Conservation (phyloP, 64 coral and sea anemone species). For the Orbicella faveolata region DNA sequence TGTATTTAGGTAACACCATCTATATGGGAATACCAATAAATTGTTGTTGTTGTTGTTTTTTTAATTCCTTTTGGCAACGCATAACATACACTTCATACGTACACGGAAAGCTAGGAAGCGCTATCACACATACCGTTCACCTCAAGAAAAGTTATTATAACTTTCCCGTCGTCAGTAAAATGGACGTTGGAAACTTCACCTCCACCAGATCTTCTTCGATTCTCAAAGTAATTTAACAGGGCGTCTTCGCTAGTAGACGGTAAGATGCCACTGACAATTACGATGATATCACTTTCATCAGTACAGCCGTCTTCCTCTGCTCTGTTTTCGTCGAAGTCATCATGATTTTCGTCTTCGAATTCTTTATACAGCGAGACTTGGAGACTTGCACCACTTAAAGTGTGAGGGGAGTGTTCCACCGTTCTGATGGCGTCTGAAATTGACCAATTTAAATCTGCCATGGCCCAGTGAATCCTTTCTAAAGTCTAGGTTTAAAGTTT, state of each 20-base stretch:
- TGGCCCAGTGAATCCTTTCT: too few relatives aligned
- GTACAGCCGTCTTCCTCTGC: not conserved
- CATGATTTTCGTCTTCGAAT: not conserved
- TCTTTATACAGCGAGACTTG: not conserved
- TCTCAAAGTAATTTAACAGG: constrained; percentile 60
- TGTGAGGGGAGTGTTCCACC: not conserved
- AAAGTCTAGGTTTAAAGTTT: too few relatives aligned
- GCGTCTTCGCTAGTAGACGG: constrained; percentile 40
- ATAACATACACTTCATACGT: not conserved
- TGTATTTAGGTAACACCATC: too few relatives aligned
- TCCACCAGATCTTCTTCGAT: constrained; percentile 54
- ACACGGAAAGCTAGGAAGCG: not conserved
- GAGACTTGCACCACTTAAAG: not conserved
- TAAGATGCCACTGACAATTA: constrained; percentile 39
- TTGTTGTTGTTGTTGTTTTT: too few relatives aligned
- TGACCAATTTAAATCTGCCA: not conserved
- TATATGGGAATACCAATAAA: too few relatives aligned
- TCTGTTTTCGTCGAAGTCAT: not conserved
- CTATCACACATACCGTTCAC: constrained; percentile 1
- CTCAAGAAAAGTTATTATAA: not conserved
- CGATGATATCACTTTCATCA: not conserved
- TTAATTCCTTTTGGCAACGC: not conserved
- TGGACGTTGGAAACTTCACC: constrained; percentile 24
- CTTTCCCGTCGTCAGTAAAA: not conserved
- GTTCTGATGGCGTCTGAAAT: constrained; percentile 17